These are phyloP conservation scores for Caenorhabditis sp. DNA, from an alignment of 2,888 invertebrate species.

Conservation along the genomic window DNA sequence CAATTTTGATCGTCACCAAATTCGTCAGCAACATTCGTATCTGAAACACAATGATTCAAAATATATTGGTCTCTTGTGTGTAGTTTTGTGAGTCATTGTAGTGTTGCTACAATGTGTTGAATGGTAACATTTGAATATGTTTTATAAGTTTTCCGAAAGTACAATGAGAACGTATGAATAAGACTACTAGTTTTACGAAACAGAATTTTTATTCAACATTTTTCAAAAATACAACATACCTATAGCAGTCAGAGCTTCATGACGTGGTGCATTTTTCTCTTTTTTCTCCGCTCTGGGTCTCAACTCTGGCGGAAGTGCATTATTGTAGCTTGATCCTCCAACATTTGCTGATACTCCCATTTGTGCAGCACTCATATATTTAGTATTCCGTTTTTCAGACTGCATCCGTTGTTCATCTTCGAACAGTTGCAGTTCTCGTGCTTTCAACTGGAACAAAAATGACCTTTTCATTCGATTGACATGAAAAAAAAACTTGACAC, in stretches of 20 bases:
- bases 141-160: background rate
- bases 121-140: background rate
- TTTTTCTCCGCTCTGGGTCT: conserved; percentile 11
- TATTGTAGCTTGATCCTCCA: background rate
- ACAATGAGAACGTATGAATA: no score
- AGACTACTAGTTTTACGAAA: no score
- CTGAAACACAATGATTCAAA: no score
- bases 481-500: no score
- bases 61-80: no score
- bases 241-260: background rate
- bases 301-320: conserved; percentile 22
- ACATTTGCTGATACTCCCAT: no score
- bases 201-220: no score
- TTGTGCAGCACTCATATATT: background rate
- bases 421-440: conserved; percentile 27
- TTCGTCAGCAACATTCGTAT: background rate
- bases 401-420: conserved; percentile 30
- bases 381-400: conserved; percentile 7
- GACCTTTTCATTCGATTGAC: no score
- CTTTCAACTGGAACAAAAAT: conserved; percentile 27
- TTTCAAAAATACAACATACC: no score
- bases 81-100: background rate
- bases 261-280: conserved; percentile 5
- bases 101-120: background rate
- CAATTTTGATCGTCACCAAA: conserved; percentile 35